These are phyloP conservation scores for Elysia crispata DNA, from an alignment of 2,888 invertebrate species.

Conservation along the genomic window DNA sequence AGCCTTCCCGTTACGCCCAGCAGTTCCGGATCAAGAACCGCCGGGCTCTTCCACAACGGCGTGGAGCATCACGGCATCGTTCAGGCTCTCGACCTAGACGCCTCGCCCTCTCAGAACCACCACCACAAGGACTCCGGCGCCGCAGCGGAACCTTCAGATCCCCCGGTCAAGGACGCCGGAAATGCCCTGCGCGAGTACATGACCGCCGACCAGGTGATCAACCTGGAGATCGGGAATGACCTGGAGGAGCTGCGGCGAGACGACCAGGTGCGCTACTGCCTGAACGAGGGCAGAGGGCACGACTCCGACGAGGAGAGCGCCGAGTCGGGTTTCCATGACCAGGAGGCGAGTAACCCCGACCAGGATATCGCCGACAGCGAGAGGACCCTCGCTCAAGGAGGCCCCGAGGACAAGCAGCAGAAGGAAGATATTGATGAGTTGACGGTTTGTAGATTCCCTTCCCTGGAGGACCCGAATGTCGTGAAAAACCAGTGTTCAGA, in stretches of 20 bases:
- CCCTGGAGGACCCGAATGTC: conserved; percentile 21
- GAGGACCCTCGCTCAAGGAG: conserved; percentile 17
- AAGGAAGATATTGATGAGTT: conserved; percentile 15
- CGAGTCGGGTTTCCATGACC: conserved; percentile 74
- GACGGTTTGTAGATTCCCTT: not conserved
- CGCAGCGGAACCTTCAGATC: not conserved
- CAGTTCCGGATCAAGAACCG: conserved; percentile 17
- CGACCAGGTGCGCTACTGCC: conserved; percentile 65
- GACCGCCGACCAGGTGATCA: conserved; percentile 61
- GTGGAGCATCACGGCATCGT: conserved; percentile 48
- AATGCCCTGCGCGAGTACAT: conserved; percentile 23
- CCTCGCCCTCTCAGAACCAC: conserved; percentile 18
- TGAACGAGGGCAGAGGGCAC: conserved; percentile 52
- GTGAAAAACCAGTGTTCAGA: not conserved
- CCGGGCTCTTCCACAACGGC: conserved; percentile 40
- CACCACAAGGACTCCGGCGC: conserved; percentile 10
- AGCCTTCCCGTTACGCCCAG: conserved; percentile 27
- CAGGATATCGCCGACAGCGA: conserved; percentile 31
- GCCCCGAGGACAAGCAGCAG: conserved; percentile 34
- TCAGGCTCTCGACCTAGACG: conserved; percentile 52
- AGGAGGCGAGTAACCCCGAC: conserved; percentile 55
- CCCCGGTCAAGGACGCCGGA: not conserved
- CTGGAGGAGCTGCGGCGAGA: conserved; percentile 71
- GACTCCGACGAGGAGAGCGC: conserved; percentile 74
- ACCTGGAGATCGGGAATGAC: conserved; percentile 73